phyloP scores from a whole-genome alignment of 2,888 invertebrate genomes.

The Dasysyrphus tricinctus region DNA sequence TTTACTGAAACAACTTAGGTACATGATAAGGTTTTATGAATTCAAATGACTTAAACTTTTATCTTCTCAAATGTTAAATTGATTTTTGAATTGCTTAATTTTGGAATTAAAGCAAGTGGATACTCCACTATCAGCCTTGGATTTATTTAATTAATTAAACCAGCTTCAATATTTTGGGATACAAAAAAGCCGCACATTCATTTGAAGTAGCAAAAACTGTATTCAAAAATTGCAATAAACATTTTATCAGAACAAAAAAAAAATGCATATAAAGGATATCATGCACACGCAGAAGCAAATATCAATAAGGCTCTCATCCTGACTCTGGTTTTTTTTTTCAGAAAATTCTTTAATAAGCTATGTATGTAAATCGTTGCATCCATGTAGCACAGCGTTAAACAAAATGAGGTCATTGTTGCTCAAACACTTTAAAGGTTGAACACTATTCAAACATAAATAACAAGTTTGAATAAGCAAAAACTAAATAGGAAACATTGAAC shows the following conservation, averaged over 20 bases:
- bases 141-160: background rate
- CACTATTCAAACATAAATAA: conserved; percentile 16
- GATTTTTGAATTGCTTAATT: background rate
- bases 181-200: background rate
- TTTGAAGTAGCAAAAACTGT: background rate
- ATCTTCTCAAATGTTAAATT: background rate
- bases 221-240: background rate
- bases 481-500: conserved; percentile 8
- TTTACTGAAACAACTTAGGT: no score
- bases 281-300: conserved; percentile 4
- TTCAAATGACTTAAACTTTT: background rate
- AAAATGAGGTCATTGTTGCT: conserved; percentile 16
- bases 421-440: conserved; percentile 20
- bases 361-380: conserved; percentile 5
- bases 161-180: background rate
- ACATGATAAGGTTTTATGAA: no score
- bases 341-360: background rate
- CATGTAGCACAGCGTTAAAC: background rate
- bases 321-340: background rate
- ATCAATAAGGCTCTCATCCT: background rate
- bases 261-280: background rate
- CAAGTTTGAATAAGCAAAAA: background rate
- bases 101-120: background rate
- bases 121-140: background rate
- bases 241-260: background rate